Conservation (phyloP, 2,113 vertebrate genomes). For the Lepidothrix coronata region DNA sequence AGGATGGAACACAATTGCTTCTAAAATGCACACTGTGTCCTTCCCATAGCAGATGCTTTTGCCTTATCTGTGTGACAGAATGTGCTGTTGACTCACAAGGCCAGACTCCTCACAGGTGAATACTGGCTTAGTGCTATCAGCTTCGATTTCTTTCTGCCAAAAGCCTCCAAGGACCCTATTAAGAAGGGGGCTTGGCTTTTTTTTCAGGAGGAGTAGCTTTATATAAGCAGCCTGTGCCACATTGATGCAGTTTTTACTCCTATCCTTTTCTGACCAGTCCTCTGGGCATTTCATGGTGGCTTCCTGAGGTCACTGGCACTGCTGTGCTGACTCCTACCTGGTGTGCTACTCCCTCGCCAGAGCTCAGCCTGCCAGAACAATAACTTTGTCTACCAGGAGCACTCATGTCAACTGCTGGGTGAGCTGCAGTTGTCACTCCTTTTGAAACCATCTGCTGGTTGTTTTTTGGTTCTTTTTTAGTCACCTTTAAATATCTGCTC, state of each 20-base stretch:
- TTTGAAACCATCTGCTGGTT: neutral
- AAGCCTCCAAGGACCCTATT: neutral
- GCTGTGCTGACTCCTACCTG: neutral
- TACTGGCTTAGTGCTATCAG: neutral
- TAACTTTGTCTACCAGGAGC: neutral
- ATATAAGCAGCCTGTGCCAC: neutral
- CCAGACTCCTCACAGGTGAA: neutral
- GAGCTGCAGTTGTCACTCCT: neutral
- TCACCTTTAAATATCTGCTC: neutral
- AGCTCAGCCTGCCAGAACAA: neutral
- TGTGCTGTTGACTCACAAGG: neutral
- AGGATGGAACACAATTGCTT: neutral
- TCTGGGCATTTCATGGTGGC: neutral
- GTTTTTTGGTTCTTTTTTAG: neutral
- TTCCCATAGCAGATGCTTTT: neutral
- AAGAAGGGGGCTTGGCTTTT: neutral
- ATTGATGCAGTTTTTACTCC: rapidly evolving
- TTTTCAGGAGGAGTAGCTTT: neutral
- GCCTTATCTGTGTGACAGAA: neutral
- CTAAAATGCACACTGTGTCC: neutral
- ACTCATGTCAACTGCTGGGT: neutral
- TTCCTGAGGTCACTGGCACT: neutral
- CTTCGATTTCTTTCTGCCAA: neutral
- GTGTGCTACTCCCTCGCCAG: rapidly evolving
- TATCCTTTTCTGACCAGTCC: neutral